Conservation (phyloP, 2,797 vertebrate genomes). For the Gymnopithys bicolor region DNA sequence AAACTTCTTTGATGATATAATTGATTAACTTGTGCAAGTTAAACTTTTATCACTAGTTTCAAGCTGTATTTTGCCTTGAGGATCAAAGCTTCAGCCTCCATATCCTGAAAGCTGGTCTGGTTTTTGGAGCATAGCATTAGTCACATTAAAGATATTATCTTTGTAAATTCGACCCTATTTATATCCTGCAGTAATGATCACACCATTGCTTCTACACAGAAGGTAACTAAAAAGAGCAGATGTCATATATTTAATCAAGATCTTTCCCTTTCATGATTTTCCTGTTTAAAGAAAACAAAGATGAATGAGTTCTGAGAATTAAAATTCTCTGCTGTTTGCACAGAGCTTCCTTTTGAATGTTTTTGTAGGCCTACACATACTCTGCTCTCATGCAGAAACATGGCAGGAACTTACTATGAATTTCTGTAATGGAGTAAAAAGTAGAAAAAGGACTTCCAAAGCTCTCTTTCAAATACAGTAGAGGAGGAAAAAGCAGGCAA, state of each 20-base stretch:
- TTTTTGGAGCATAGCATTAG: background rate
- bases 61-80: conserved; percentile 15
- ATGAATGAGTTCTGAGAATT: background rate
- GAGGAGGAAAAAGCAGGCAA: background rate
- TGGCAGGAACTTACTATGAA: background rate
- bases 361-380: background rate
- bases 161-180: background rate
- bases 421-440: background rate
- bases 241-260: background rate
- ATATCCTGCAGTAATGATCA: background rate
- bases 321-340: background rate
- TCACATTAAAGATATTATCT: background rate
- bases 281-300: background rate
- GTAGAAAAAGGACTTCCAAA: background rate
- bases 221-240: background rate
- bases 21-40: background rate
- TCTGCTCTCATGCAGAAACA: background rate
- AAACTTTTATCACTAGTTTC: background rate
- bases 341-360: background rate
- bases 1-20: background rate
- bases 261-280: background rate
- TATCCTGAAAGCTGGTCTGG: background rate
- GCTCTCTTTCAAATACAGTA: background rate
- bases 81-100: conserved; percentile 8
- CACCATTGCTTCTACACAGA: background rate